A percentile compares a stretch with the other conserved stretches of the same genome.
phyloP scores from a whole-genome alignment of 2,888 invertebrate species.

The Trisateles emortualis region DNA sequence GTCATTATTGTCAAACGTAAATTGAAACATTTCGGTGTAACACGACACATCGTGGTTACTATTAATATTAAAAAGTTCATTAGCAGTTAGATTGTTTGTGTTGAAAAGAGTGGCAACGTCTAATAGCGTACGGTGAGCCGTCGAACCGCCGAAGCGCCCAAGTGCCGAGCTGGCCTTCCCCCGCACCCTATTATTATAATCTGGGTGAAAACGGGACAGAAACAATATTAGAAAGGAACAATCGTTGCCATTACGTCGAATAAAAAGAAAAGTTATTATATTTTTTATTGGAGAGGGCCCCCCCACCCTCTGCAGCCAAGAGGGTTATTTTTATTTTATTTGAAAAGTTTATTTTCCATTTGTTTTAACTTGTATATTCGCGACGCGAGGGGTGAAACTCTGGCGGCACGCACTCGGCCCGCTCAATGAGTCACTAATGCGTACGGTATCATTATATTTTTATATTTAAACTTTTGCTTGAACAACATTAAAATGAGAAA shows the following conservation, averaged over 20 bases:
- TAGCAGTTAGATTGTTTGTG: conserved; percentile 40
- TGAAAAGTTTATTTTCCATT: conserved; percentile 86
- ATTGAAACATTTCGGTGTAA: conserved; percentile 31
- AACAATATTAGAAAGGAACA: conserved; percentile 81
- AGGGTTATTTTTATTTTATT: conserved; percentile 87
- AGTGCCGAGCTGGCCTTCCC: conserved; percentile 38
- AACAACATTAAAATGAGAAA: conserved; percentile 85
- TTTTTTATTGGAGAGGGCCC: conserved; percentile 85
- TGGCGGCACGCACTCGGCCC: conserved; percentile 72
- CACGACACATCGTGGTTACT: conserved; percentile 25
- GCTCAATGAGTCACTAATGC: conserved; percentile 85
- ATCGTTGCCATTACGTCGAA: conserved; percentile 85
- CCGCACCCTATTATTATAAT: conserved; percentile 80
- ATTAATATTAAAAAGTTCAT: conserved; percentile 49
- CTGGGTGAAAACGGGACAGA: conserved; percentile 74
- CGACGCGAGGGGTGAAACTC: conserved; percentile 80
- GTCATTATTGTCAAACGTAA: conserved; percentile 16
- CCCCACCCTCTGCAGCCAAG: conserved; percentile 83
- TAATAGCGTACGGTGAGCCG: conserved; percentile 3
- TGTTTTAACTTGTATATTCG: conserved; percentile 85
- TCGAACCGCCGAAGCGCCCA: background rate
- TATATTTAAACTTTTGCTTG: conserved; percentile 85
- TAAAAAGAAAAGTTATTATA: conserved; percentile 87
- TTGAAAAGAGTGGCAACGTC: conserved; percentile 41
- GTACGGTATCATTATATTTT: conserved; percentile 85